Base-by-base conservation (phyloP, 2,113 vertebrate species). In the Triplophysa dalaica region DNA sequence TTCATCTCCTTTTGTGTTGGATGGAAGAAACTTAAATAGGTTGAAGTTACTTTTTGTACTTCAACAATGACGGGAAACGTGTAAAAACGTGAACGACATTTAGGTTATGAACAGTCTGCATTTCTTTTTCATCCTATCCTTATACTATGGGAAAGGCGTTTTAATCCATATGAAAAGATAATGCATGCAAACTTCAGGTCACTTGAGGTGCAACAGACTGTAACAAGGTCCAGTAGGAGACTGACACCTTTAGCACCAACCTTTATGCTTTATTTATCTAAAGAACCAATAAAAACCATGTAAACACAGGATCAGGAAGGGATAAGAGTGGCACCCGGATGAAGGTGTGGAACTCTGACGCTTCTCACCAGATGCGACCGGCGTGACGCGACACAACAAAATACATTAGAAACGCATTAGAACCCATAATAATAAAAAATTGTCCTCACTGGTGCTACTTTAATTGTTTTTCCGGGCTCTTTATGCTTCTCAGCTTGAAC, bases 241-340 rank as follows among this genome's bases (percentile, higher is more conserved):
- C 56, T 63, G 5, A 63, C 13, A 61, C 58, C 58, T 63, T 48
- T 38, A 21, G 10, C 73, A 48, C 8, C 45, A 24, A 63, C 48
- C 73, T 29, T 63, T 48, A 63, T 63, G 21, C 4, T 45, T 62
- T 11, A 24, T 45, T 60, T n/a, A 63, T 63, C 4, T 45, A 63
- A 12, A 50, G 38, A 54, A 50, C 60, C 14, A 48, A 19, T 48
- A 26, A 17, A 52, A 75, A 16, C 2, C 43, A 48, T 48, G 45
- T 22, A 63, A 63, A 62, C 56, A 63, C 14, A 75, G 41, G 73
- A 63, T 75, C 58, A 29, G 41, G 73, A 75, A 63, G 45, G 1
- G 60, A 75, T 75, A 50, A 75, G 21, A 75, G 41, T 63, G 73
- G 33, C 22, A 29, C 48, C 60, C 16, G 73, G 73, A 63, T 50